phyloP scores from a whole-genome alignment of 2,888 invertebrate species.

The Papilio gigon region DNA sequence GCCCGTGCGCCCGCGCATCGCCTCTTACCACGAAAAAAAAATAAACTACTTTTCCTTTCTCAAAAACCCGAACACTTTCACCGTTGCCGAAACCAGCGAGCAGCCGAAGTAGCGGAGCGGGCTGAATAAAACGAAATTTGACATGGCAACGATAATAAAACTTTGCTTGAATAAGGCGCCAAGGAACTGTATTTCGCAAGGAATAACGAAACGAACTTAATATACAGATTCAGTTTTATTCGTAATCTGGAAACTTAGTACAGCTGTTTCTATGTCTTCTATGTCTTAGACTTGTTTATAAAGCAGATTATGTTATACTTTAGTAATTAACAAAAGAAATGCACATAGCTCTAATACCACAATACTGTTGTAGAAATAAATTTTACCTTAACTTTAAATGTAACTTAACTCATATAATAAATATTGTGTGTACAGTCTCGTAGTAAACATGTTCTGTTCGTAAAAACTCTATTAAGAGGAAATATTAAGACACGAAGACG shows the following conservation, averaged over 20 bases:
- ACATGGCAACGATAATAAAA: background rate
- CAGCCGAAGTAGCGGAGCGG: conserved; percentile 11
- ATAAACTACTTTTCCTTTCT: conserved; percentile 80
- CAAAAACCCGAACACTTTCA: conserved; percentile 79
- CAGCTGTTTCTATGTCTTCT: too few species aligned
- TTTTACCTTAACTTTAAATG: too few species aligned
- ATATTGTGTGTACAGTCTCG: background rate
- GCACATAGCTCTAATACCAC: too few species aligned
- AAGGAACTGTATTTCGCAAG: background rate
- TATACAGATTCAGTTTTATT: background rate
- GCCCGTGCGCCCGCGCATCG: conserved; percentile 69
- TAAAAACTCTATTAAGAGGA: background rate
- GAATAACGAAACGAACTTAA: background rate
- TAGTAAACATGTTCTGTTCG: too few species aligned
- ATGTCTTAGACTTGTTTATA: too few species aligned
- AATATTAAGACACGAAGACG: background rate
- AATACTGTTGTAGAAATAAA: too few species aligned
- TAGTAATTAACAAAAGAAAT: too few species aligned
- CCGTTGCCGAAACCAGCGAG: conserved; percentile 71
- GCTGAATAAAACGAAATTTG: conserved; percentile 17
- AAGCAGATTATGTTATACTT: too few species aligned
- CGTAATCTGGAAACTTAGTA: too few species aligned
- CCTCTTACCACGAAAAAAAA: conserved; percentile 68
- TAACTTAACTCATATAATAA: too few species aligned
- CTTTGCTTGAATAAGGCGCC: background rate